Base-by-base conservation (phyloP, 2,113 vertebrate genomes). In the Pogonocichla stellata region DNA sequence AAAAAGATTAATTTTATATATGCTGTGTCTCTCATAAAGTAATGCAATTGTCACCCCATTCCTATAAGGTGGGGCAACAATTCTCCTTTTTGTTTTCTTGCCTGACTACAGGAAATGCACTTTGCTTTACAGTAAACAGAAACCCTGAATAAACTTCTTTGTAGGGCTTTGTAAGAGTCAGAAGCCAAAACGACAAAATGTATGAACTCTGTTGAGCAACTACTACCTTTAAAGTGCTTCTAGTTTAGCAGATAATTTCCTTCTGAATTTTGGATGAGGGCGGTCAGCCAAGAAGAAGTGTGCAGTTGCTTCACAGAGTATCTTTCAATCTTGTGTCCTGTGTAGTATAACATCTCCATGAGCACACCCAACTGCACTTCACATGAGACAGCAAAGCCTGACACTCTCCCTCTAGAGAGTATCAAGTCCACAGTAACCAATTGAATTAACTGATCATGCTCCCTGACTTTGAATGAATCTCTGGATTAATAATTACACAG, bases 361-460 rank as follows among this genome's bases (percentile, higher is more conserved):
- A 84, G 64, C 42, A 74, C 24, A 66, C 7, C 18, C 38, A 86
- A 26, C 45, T 42, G 34, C 23, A 61, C 14, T 64, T 69, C 19
- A 83, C 29, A 43, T 3, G 19, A 6, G 18, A 81, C 29, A 89
- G 65, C 51, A 79, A 87, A 67, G 80, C 24, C 61, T 71, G 29
- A 75, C 51, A 56, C 38, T 81, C 19, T 17, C 24, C 19, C 84
- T 87, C 78, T n/a, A 42, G 25, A 87, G 23, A 60, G 26, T 17
- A 94, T 64, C 56, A 69, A 86, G 71, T n/a, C 38, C n/a, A 70
- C 57, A 92, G 36, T 19, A 93, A 71, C 8, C 36, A 43, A 73
- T 89, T 75, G 71, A 89, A 91, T 91, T 95, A 89, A 87, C 43
- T 56, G 70, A 93, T 85, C 61, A 13, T 48, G 40, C 75, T 88